Conservation (phyloP, 53 echinoderm and acorn worm genomes). For the Arbacia lixula region DNA sequence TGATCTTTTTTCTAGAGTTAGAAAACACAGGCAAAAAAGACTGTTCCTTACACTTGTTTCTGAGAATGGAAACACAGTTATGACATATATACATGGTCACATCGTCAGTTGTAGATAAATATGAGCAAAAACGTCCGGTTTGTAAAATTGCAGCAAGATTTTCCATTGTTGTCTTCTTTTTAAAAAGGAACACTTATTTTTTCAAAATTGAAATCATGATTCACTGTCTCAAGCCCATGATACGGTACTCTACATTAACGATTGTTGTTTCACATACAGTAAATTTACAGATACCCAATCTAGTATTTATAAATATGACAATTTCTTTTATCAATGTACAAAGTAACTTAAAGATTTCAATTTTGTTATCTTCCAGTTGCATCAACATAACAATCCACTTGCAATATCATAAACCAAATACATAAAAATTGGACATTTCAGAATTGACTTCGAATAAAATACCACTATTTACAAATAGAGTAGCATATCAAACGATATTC, state of each 20-base stretch:
- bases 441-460: conserved; percentile 51
- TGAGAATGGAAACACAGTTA: conserved; percentile 34
- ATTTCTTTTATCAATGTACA: conserved; percentile 43
- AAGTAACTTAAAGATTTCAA: conserved; percentile 45
- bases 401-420: conserved; percentile 22
- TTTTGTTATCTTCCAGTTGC: conserved; percentile 25
- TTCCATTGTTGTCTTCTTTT: conserved; percentile 15
- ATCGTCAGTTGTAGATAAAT: conserved; percentile 10
- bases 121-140: conserved; percentile 27
- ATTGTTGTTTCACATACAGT: too few species aligned
- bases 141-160: conserved; percentile 53
- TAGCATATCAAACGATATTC: conserved; percentile 41
- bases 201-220: conserved; percentile 30
- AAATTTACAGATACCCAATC: conserved; percentile 45
- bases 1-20: conserved; percentile 46
- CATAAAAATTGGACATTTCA: conserved; percentile 36
- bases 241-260: too few species aligned
- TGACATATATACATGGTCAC: conserved; percentile 52
- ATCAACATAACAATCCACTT: conserved; percentile 8
- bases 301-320: conserved; percentile 42
- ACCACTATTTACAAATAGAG: conserved; percentile 47
- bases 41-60: conserved; percentile 16
- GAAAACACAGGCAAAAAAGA: conserved; percentile 49
- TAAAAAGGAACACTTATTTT: conserved; percentile 31
- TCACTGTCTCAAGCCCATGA: too few species aligned